These are phyloP conservation scores for Sterna hirundo DNA, from an alignment of 2,113 vertebrate genomes.

Conservation along the genomic window DNA sequence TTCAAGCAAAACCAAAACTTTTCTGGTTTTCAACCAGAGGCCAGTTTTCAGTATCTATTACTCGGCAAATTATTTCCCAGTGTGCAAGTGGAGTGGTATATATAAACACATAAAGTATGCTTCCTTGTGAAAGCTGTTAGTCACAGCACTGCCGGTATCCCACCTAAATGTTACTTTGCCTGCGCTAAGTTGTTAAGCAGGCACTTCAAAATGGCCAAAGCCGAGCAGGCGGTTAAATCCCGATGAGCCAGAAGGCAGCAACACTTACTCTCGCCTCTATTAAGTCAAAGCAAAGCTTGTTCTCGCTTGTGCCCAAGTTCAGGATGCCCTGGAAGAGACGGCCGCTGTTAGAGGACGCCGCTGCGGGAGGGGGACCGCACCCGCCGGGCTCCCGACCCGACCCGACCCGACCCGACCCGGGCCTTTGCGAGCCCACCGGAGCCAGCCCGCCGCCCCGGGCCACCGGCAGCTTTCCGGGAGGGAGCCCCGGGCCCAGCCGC, in stretches of 20 bases:
- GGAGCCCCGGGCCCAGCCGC: not conserved
- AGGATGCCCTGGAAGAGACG: constrained; percentile 5
- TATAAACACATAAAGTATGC: rapidly evolving
- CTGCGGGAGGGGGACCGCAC: too few species aligned
- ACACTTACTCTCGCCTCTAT: constrained; percentile 22
- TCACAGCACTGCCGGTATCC: rapidly evolving
- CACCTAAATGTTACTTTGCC: rapidly evolving
- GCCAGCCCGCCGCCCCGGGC: not conserved
- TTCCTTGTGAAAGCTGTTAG: not conserved
- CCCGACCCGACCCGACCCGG: not conserved
- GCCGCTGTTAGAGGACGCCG: rapidly evolving
- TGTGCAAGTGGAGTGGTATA: rapidly evolving
- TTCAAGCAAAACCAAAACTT: not conserved
- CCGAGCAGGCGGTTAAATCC: not conserved
- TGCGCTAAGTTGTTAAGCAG: rapidly evolving
- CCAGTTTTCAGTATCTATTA: not conserved
- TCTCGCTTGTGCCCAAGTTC: constrained; percentile 41
- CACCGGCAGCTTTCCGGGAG: too few species aligned
- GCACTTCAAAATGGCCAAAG: rapidly evolving
- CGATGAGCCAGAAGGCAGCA: rapidly evolving
- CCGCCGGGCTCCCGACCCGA: not conserved
- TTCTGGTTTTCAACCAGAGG: not conserved
- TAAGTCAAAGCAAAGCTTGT: constrained; percentile 41
- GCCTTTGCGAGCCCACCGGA: not conserved
- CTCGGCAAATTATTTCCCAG: not conserved